Evolutionary conservation across 2,113 vertebrate genomes (phyloP).

Genomic region (Microcebus tavaratra): DNA sequence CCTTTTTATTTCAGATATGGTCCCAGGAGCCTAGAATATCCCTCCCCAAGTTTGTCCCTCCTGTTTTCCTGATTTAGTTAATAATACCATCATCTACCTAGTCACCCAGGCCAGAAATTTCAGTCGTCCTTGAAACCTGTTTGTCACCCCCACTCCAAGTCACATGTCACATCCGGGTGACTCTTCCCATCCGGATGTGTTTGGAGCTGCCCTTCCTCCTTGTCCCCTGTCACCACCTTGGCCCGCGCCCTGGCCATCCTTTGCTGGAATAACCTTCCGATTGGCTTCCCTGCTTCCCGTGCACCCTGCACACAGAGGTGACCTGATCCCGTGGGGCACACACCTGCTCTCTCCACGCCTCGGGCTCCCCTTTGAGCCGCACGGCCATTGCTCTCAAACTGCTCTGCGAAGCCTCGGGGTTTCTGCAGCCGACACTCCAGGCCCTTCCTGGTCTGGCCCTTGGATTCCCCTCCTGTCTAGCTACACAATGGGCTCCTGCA

Average conservation of each 20-base stretch:
- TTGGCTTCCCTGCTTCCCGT: background rate
- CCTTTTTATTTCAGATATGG: background rate
- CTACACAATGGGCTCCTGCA: background rate
- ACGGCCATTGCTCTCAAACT: accelerated
- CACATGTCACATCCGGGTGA: accelerated
- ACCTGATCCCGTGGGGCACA: too few relatives aligned
- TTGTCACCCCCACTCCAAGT: background rate
- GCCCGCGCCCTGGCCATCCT: background rate
- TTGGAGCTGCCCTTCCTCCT: background rate
- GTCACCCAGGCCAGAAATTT: background rate
- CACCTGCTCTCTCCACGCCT: background rate
- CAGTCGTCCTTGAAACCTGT: background rate
- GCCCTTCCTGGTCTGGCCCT: background rate
- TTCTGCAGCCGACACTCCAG: background rate
- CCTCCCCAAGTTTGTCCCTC: background rate
- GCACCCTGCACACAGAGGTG: too few relatives aligned
- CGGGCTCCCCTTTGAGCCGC: too few relatives aligned
- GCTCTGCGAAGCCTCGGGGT: background rate
- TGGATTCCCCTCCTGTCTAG: background rate
- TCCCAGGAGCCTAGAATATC: background rate
- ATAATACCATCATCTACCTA: background rate
- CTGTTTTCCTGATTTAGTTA: background rate
- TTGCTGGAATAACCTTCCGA: background rate
- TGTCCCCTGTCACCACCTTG: accelerated
- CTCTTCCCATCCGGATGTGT: accelerated